Evolutionary conservation across 23 tunicate genomes (phyloP), one percentile per base, ranked within the genome.

Genomic region (Trididemnum nubilum): DNA sequence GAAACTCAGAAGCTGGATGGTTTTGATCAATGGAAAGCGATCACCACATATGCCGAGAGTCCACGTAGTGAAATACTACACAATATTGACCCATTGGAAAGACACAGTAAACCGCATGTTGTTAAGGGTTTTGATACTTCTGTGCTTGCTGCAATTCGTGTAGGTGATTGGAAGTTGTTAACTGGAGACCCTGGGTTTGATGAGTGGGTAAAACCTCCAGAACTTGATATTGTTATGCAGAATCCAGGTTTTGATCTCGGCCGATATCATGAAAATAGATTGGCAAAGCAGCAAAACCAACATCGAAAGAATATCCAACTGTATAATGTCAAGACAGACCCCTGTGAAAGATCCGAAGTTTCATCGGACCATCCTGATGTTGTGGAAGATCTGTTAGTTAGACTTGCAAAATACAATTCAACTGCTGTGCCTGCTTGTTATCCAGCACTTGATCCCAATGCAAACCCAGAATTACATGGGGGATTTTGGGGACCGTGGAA

Each of bases 401-500:
- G 60, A 60, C 58, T 94, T 27, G 83, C 81, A 22, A 84, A 64
- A 23, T 89, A 84, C 83, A 94, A 94, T 58, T 57, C 80, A 15
- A 94, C 98, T 0, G 95, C 94, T n/a, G 95, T 94, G 12, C 98
- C 98, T 0, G 95, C 89, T 0, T 66, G 44, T 37, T 94, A 71
- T 80, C 98, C 98, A 18, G 76, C 79, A 15, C 44, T 29, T 25
- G 98, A 94, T 75, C 81, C 81, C 24, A 67, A 37, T 2, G 82
- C 95, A 30, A 51, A 79, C 34, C 98, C 98, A 38, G 65, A 73
- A 32, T 36, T 33, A 60, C 94, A 81, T 39, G 95, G 94, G 31
- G 98, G 94, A 1, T 94, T 85, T 58, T 94, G 98, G 98, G 74
- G 67, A 32, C 98, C 98, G 7, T 94, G 98, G 98, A 54, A 21